Conservation (phyloP, 1,140 invertebrate species). For the Conus ventricosus region DNA sequence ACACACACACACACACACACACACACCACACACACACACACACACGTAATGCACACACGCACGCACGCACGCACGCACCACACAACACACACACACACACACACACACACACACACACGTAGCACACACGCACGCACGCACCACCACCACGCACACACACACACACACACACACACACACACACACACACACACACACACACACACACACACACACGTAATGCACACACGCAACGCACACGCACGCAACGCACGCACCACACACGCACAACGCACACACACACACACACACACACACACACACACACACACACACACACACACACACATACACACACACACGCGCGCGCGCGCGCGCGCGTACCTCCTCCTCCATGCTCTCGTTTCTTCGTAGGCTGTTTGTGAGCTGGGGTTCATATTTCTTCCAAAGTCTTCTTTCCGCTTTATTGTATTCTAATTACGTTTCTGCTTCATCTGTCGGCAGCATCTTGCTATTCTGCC, state of each 20-base stretch:
- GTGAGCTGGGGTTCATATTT: not conserved
- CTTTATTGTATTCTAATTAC: not conserved
- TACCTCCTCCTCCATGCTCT: not conserved
- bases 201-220: not conserved
- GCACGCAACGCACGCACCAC: constrained; percentile 10
- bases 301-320: constrained; percentile 27
- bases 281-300: constrained; percentile 20
- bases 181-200: not conserved
- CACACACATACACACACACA: constrained; percentile 21
- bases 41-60: constrained; percentile 15
- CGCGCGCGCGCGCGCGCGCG: not conserved
- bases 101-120: constrained; percentile 19
- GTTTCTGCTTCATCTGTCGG: not conserved
- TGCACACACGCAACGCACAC: constrained; percentile 13
- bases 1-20: constrained; percentile 17
- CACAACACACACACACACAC: constrained; percentile 29
- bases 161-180: constrained; percentile 20
- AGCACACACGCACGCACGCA: constrained; percentile 9
- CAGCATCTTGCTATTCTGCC: not conserved
- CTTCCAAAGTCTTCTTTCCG: not conserved
- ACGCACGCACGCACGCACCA: constrained; percentile 17
- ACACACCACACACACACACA: not conserved
- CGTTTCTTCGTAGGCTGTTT: not conserved
- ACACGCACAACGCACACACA: constrained; percentile 16
- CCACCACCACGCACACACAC: no score